Base-by-base conservation (phyloP, 2,113 vertebrate genomes). In the Centrocercus urophasianus region DNA sequence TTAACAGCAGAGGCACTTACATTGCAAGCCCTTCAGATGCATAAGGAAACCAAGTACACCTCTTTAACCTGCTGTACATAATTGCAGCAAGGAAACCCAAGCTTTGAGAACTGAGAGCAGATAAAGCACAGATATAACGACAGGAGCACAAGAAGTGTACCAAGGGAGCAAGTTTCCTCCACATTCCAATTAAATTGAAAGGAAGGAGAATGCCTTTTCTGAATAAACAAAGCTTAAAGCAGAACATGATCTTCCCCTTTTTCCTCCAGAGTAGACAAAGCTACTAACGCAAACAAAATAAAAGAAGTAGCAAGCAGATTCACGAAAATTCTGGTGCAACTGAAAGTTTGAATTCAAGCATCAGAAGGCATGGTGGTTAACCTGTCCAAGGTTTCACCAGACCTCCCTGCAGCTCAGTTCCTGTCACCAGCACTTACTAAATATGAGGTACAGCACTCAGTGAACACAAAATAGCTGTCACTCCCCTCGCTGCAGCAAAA, bases 401-500 rank as follows among this genome's bases (percentile, higher is more conserved):
- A 93, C 84, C 60, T 90, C 93, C 86, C 79, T 70, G 63, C 38
- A 83, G 67, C 70, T 74, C 74, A 3, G 20, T 63, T 69, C 65
- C 38, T 20, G 60, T 80, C 84, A 88, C 79, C 52, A 5, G 10
- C 7, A 10, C 88, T 82, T 89, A 90, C 89, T 80, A 86, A 95
- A 84, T 56, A 86, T 59, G 84, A 93, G 92, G 73, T 73, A 79
- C 79, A 64, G 70, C 0, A 0, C 73, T 73, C 71, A 34, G 30
- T 50, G 66, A 89, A 83, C 77, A 75, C 27, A 20, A 78, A 95
- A 75, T 50, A 83, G 38, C 57, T 89, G 80, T 83, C 84, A 78
- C 59, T 85, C 65, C 76, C 86, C 27, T 42, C 43, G 8, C 32
- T 74, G 59, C 10, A 64, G 42, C 77, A 84, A 43, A 56, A 73